Conservation (phyloP, 2,888 invertebrate species). For the Osedax fenrisi region DNA sequence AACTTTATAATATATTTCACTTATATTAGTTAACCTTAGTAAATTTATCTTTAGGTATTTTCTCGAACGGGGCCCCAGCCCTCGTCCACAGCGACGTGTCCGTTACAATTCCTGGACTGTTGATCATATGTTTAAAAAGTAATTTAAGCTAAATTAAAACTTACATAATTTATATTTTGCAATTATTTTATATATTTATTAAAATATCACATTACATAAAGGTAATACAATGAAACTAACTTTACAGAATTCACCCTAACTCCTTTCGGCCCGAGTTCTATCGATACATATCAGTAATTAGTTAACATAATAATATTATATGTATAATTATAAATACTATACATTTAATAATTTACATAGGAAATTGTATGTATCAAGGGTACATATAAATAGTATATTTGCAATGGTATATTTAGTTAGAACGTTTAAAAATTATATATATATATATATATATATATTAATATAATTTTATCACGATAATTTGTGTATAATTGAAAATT, state of each 20-base stretch:
- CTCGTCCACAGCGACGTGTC: conserved; percentile 11
- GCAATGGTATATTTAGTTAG: too few relatives aligned
- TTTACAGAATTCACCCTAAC: conserved; percentile 24
- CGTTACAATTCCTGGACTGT: conserved; percentile 20
- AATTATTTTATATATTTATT: background rate
- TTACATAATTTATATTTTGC: background rate
- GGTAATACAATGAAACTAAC: conserved; percentile 1
- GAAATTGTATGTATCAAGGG: too few relatives aligned
- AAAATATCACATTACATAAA: background rate
- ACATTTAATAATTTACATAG: too few relatives aligned
- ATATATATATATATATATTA: background rate
- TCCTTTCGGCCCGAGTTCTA: conserved; percentile 24
- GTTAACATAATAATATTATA: background rate
- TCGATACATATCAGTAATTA: background rate
- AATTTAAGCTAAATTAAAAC: background rate
- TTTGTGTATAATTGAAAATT: too few relatives aligned
- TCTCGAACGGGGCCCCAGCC: conserved; percentile 6
- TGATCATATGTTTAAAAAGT: background rate
- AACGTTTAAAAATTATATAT: too few relatives aligned
- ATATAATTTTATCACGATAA: too few relatives aligned
- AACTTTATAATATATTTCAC: too few relatives aligned
- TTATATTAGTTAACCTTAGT: too few relatives aligned
- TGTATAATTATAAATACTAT: too few relatives aligned
- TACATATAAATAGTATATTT: too few relatives aligned
- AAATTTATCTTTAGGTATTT: background rate